These are phyloP conservation scores for Sebastiscus tertius DNA, from an alignment of 2,797 vertebrate genomes.

Conservation along the genomic window DNA sequence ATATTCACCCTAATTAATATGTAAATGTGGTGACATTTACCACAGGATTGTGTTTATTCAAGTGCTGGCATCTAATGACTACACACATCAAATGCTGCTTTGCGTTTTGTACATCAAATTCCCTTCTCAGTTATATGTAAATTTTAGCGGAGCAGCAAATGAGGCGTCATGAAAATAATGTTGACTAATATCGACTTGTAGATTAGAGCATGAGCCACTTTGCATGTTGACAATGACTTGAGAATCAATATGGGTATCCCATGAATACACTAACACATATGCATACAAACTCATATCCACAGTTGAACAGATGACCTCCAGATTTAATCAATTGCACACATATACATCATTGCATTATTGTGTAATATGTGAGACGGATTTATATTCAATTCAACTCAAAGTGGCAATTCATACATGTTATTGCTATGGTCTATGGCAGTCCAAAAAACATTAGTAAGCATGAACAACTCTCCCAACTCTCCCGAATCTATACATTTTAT, in stretches of 20 bases:
- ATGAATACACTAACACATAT: not conserved
- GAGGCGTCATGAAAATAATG: slow-evolving; percentile 44
- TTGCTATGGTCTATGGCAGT: too few species aligned
- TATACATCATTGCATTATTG: not conserved
- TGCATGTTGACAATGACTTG: not conserved
- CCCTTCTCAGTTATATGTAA: slow-evolving; percentile 16
- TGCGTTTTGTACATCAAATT: slow-evolving; percentile 8
- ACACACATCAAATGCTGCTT: slow-evolving; percentile 43
- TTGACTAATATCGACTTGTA: slow-evolving; percentile 6
- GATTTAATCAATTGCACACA: not conserved
- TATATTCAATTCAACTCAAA: not conserved
- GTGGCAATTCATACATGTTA: not conserved
- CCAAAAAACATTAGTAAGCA: too few species aligned
- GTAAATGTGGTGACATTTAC: slow-evolving; percentile 58
- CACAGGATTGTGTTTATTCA: slow-evolving; percentile 22
- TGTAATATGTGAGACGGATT: not conserved
- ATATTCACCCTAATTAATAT: slow-evolving; percentile 45
- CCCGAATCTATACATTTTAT: too few species aligned
- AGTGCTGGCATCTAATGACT: slow-evolving; percentile 25
- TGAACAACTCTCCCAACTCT: accelerated
- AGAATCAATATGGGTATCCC: not conserved
- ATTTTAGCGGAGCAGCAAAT: slow-evolving; percentile 31
- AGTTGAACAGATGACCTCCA: not conserved
- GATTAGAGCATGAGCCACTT: slow-evolving; percentile 11
- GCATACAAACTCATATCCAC: not conserved